Evolutionary conservation across 2,888 invertebrate genomes (phyloP).

Genomic region (Calephelis perditalis): DNA sequence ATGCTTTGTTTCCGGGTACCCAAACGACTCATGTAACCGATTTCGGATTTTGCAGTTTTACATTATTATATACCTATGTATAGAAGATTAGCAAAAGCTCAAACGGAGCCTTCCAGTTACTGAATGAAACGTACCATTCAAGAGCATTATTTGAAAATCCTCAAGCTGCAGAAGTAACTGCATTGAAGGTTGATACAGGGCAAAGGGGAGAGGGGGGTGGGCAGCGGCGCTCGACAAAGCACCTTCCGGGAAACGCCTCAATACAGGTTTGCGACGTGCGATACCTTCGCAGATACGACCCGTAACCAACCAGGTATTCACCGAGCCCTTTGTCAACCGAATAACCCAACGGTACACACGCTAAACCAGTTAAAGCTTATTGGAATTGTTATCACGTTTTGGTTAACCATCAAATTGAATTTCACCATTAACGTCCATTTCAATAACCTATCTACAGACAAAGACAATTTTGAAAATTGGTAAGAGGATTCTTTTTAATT

Average conservation of each 20-base stretch:
- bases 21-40: no score
- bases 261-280: conserved; percentile 77
- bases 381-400: conserved; percentile 25
- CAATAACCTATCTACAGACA: no score
- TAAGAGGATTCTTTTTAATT: no score
- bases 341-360: conserved; percentile 47
- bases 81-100: no score
- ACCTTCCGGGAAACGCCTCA: conserved; percentile 74
- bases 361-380: conserved; percentile 29
- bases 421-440: not conserved
- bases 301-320: conserved; percentile 53
- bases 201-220: conserved; percentile 37
- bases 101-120: not conserved
- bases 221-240: conserved; percentile 65
- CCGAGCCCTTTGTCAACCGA: conserved; percentile 59
- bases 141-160: not conserved
- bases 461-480: no score
- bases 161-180: conserved; percentile 25
- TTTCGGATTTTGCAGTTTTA: no score
- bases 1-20: no score
- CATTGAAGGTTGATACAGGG: conserved; percentile 26
- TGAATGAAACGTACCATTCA: not conserved
- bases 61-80: no score
- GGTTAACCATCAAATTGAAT: not conserved
- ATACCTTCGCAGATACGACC: conserved; percentile 74